phyloP scores from a whole-genome alignment of 1,140 invertebrate species.

The Bacillus rossius region DNA sequence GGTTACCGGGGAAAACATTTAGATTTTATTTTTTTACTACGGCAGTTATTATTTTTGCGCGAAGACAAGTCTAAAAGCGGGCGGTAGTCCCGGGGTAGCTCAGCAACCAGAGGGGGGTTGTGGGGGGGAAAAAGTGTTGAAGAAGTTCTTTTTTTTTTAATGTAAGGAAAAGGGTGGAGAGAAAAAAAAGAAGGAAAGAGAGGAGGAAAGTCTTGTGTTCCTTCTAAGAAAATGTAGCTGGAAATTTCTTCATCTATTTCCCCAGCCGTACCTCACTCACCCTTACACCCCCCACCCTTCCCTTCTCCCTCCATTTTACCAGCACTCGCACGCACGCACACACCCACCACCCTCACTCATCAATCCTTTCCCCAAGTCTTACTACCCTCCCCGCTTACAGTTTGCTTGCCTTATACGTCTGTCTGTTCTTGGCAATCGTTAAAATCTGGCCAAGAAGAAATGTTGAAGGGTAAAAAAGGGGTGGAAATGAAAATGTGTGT shows the following conservation, averaged over 20 bases:
- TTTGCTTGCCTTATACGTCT: constrained; percentile 9
- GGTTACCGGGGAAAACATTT: no score
- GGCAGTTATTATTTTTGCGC: no score
- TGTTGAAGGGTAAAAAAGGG: constrained; percentile 8
- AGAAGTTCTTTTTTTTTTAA: no score
- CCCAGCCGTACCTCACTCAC: background rate
- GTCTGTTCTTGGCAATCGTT: constrained; percentile 19
- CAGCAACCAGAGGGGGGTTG: no score
- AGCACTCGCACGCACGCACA: no score
- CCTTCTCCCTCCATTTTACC: no score
- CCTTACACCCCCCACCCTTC: background rate
- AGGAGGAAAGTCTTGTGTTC: background rate
- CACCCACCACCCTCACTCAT: constrained; percentile 13
- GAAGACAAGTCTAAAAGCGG: no score
- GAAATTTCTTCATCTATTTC: constrained; percentile 19
- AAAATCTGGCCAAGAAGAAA: constrained; percentile 20
- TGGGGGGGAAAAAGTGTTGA: no score
- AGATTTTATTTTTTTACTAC: no score
- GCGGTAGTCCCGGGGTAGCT: no score
- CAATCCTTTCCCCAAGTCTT: constrained; percentile 12
- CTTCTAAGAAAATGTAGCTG: constrained; percentile 18
- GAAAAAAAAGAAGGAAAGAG: no score
- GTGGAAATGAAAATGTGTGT: background rate
- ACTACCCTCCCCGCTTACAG: background rate
- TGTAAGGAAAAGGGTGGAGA: no score